These are phyloP conservation scores for Dasyprocta punctata DNA, from an alignment of 2,113 vertebrate species.

Conservation along the genomic window DNA sequence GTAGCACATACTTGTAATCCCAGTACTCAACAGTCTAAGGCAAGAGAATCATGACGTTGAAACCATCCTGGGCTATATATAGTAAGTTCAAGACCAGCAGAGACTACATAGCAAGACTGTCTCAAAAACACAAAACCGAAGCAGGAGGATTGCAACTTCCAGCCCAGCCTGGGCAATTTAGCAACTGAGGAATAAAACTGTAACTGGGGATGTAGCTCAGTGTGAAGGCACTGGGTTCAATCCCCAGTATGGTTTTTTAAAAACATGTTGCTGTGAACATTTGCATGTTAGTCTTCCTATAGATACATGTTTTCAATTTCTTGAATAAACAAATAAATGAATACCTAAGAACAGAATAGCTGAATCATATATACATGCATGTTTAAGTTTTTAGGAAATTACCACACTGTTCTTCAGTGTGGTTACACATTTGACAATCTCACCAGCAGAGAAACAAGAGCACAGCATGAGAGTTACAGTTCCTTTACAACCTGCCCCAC, in stretches of 20 bases:
- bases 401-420: background rate
- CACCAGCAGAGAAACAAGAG: background rate
- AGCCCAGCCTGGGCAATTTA: background rate
- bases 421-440: background rate
- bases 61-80: background rate
- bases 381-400: background rate
- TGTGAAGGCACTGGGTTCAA: background rate
- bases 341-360: background rate
- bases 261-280: background rate
- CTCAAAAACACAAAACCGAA: background rate
- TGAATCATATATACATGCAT: background rate
- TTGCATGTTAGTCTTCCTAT: background rate
- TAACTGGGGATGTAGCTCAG: background rate
- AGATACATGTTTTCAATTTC: background rate
- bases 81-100: background rate
- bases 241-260: background rate
- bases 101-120: background rate
- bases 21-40: background rate
- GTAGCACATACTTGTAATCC: background rate
- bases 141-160: background rate
- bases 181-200: background rate
- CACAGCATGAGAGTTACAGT: background rate
- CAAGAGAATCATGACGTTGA: background rate
- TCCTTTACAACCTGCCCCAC: background rate
- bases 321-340: background rate